Base-by-base conservation (phyloP, 2,113 vertebrate genomes). In the Gymnogyps californianus region DNA sequence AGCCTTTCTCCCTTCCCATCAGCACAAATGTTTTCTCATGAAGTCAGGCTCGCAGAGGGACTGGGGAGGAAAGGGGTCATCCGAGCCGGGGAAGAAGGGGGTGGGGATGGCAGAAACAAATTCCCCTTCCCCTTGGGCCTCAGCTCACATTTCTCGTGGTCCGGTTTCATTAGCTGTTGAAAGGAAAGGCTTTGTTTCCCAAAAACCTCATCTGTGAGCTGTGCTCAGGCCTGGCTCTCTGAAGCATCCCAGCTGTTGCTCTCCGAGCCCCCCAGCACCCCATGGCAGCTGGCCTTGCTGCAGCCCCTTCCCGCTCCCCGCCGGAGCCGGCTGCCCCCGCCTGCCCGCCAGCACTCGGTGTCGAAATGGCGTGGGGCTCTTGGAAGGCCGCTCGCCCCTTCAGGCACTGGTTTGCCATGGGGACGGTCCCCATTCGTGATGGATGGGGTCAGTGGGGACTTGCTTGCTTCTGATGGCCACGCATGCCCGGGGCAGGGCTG, bases 171-270 rank as follows among this genome's bases (percentile, higher is more conserved):
- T 10, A 29, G 88, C 85, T 61, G 75, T 22, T 91, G 86, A 92
- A 96, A 96, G 79, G 83, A 24, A 29, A 71, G 91, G 93, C 94
- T 97, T 95, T 97, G 95, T 97, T 96, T 93, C 90, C 93, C 95
- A 13, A 85, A 57, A 46, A 36, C 14, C 89, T 87, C 62, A 81
- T 79, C 54, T 72, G 84, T 25, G 93, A 64, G 95, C 86, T 18
- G 46, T 6, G 86, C 94, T 92, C 31, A 4, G 71, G 76, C 72
- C 83, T 52, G 90, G 76, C 89, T 72, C 79, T 78, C 52, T 24
- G 2, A 81, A 72, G 59, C 59, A 16, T 71, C 92, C 95, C 96
- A 97, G 96, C 97, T 96, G 94, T 40, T 93, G 57, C 61, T 38
- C 69, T 16, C 17, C 0, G 6, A 87, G 89, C 55, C 57, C 87